Evolutionary conservation across 2,888 invertebrate genomes (phyloP).

Genomic region (Agonopterix subpropinquella): DNA sequence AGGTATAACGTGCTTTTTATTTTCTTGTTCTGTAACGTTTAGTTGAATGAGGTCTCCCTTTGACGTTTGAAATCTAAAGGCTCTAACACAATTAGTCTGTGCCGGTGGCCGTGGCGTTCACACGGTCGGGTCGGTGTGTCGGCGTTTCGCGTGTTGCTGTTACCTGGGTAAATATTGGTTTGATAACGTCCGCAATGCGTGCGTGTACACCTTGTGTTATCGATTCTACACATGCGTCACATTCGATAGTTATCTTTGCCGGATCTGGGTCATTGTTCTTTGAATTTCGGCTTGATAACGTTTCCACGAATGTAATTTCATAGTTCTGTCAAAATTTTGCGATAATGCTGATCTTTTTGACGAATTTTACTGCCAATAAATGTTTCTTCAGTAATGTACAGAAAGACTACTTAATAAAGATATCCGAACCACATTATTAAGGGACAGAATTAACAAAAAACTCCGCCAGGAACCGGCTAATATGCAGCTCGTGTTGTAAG

Average conservation of each 20-base stretch:
- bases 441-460: slow-evolving; percentile 12
- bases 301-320: slow-evolving; percentile 23
- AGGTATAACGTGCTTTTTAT: slow-evolving; percentile 52
- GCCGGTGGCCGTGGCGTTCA: slow-evolving; percentile 37
- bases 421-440: background rate
- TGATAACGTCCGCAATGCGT: slow-evolving; percentile 64
- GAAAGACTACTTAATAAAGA: too few species aligned
- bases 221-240: slow-evolving; percentile 72
- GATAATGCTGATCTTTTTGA: too few species aligned
- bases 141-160: slow-evolving; percentile 56
- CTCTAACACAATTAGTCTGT: slow-evolving; percentile 43
- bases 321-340: background rate
- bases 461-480: slow-evolving; percentile 1
- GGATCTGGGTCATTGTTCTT: slow-evolving; percentile 74
- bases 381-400: too few species aligned
- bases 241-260: slow-evolving; percentile 66
- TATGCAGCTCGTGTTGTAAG: slow-evolving; percentile 7
- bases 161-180: slow-evolving; percentile 63
- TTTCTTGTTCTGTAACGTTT: slow-evolving; percentile 36
- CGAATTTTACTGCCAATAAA: too few species aligned
- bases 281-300: slow-evolving; percentile 42
- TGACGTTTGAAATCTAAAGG: slow-evolving; percentile 34
- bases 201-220: slow-evolving; percentile 65
- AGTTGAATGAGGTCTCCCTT: slow-evolving; percentile 43
- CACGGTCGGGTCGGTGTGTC: slow-evolving; percentile 39